Base-by-base conservation (phyloP, 2,888 invertebrate genomes). In the Acanthosepion lycidas region DNA sequence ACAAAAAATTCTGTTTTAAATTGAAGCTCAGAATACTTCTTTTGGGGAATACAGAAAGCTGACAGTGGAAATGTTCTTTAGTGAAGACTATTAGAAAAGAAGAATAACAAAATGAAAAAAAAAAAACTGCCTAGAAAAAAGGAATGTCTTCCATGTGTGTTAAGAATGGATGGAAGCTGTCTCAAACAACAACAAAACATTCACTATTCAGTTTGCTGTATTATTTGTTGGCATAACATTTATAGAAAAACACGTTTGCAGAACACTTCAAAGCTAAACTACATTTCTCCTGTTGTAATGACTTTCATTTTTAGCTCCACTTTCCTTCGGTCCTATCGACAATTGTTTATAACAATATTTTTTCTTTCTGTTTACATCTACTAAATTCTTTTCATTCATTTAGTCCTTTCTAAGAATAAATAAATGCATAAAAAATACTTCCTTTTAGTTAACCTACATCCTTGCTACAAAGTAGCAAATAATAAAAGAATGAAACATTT, bases 191-290 rank as follows among this genome's bases (percentile, higher is more conserved):
- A 78, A 78, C 78, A 78, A 78, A 78, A 78, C 78, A 78, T 28
- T 78, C 78, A 28, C 78, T n/a, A 78, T 78, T 78, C 78, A 78
- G n/a, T 78, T 78, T 78, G 78, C 78, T 78, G 78, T 78, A n/a
- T 78, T 78, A 78, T 78, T 78, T 78, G 78, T 78, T 78, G 78
- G 78, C 78, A 78, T 78, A 78, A 78, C 78, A n/a, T 28, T n/a
- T n/a, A 78, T n/a, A 78, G n/a, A 78, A 78, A 28, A 78, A 78
- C 78, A 78, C 78, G 78, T 78, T n/a, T 78, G n/a, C 78, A 78
- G n/a, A 78, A n/a, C 9, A 78, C 78, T 78, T 78, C 78, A n/a
- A 78, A 78, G n/a, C 28, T n/a, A 78, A 28, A 78, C 28, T n/a
- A 78, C n/a, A n/a, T 78, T 78, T 78, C 28, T 9, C n/a, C 78